Base-by-base conservation (phyloP, 2,797 vertebrate genomes). In the Molossus molossus region DNA sequence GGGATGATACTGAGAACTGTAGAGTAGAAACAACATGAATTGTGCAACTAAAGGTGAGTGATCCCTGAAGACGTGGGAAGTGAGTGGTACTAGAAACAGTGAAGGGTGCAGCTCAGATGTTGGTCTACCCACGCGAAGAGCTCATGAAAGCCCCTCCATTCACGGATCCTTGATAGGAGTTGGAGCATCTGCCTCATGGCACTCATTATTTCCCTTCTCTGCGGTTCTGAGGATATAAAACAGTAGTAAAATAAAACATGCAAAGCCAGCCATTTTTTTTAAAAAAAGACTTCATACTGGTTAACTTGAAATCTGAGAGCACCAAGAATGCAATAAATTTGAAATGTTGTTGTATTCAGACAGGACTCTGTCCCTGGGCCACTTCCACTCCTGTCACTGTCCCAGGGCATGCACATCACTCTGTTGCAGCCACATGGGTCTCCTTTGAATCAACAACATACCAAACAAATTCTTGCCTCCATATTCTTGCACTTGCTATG, bases 321-420 rank as follows among this genome's bases (percentile, higher is more conserved):
- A 20, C 29, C 70, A 55, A 75, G 40, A 62, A 33, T 60, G 50
- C 11, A 58, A 23, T 76, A 60, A 12, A 62, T 48, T 17, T 45
- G 82, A 83, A 76, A 77, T 87, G 81, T 17, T 15, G 18, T 9
- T 15, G 18, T 45, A 21, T 69, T 69, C 60, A 45, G 60, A 1
- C 4, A 4, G 21, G 45, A 50, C 40, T 40, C 64, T 70, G 4
- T n/a, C 0, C 23, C 14, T 14, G 10, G 6, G 6, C 4, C 12
- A 2, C 40, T 60, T 79, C 67, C 9, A 20, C 27, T 12, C 85
- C 58, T 45, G 6, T 12, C 29, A 9, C 25, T 86, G 21, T 37
- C 1, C 3, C 6, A 6, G 7, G 4, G 12, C 12, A 1, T 29
- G 15, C 13, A 27, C 6, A 1, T 9, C 4, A 5, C 29, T 37